phyloP scores from a whole-genome alignment of 2,888 invertebrate genomes.

The Drosophila multiciliata region DNA sequence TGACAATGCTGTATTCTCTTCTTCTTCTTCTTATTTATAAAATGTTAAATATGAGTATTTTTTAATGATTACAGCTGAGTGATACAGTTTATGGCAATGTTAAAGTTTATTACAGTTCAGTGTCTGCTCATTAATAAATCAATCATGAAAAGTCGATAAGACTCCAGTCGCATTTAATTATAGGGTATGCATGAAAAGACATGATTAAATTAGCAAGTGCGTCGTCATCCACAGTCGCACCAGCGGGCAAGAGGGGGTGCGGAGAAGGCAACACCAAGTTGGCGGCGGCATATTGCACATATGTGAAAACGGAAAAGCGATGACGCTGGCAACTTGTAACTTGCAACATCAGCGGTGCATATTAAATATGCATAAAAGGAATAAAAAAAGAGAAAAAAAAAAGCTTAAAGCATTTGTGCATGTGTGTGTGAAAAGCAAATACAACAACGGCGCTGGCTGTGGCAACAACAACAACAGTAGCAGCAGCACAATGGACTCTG shows the following conservation, averaged over 20 bases:
- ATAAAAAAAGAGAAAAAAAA: conserved; percentile 30
- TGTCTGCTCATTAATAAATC: neutral
- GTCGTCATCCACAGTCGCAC: conserved; percentile 27
- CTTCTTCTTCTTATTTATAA: too few relatives aligned
- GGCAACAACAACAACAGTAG: conserved; percentile 36
- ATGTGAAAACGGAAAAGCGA: conserved; percentile 67
- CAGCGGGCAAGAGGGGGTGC: conserved; percentile 6
- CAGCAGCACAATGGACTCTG: conserved; percentile 48
- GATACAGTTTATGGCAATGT: neutral
- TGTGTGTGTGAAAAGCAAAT: conserved; percentile 54
- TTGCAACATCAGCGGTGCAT: conserved; percentile 78
- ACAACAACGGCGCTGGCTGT: conserved; percentile 48
- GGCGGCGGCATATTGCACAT: conserved; percentile 67
- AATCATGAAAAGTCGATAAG: neutral
- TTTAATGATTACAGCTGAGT: neutral
- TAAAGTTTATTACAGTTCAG: neutral
- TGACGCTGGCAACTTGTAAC: conserved; percentile 73
- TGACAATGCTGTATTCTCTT: neutral
- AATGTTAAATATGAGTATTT: neutral
- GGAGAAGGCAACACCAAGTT: neutral
- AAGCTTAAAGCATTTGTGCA: conserved; percentile 38
- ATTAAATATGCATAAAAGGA: conserved; percentile 64
- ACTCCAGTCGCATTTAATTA: conserved; percentile 4
- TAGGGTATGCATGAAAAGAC: conserved; percentile 42
- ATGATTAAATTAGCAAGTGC: conserved; percentile 75